phyloP scores from a whole-genome alignment of 2,888 invertebrate species.

The Cheilosia grossa region DNA sequence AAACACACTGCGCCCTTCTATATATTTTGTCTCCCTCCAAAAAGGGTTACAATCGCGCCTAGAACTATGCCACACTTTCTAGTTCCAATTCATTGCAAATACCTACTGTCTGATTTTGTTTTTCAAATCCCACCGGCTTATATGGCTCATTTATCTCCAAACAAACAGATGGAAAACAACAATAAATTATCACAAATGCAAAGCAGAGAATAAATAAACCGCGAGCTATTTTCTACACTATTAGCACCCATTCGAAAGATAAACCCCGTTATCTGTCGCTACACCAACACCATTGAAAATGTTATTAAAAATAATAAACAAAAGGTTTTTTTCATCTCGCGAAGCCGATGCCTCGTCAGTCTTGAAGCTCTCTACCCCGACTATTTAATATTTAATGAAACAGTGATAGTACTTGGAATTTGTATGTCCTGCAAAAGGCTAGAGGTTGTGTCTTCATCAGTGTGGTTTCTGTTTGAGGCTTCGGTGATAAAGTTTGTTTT shows the following conservation, averaged over 20 bases:
- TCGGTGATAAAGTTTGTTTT: too few species aligned
- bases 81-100: too few species aligned
- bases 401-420: background rate
- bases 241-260: constrained; percentile 32
- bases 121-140: constrained; percentile 18
- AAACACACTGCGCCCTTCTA: too few species aligned
- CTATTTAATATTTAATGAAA: constrained; percentile 8
- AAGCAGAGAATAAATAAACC: constrained; percentile 40
- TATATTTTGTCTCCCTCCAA: background rate
- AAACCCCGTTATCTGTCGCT: constrained; percentile 50
- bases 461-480: too few species aligned
- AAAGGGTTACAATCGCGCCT: background rate
- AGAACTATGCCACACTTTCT: background rate
- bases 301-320: constrained; percentile 10
- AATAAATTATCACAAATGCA: constrained; percentile 43
- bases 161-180: constrained; percentile 17
- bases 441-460: too few species aligned
- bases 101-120: background rate
- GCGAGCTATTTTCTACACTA: constrained; percentile 1
- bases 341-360: constrained; percentile 25
- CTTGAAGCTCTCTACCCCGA: constrained; percentile 29
- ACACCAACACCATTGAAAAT: constrained; percentile 7
- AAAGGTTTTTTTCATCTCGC: constrained; percentile 41
- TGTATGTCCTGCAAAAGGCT: too few species aligned
- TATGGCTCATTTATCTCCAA: constrained; percentile 22